These are phyloP conservation scores for Lacerta bilineata DNA, from an alignment of 2,797 vertebrate species.

Conservation along the genomic window DNA sequence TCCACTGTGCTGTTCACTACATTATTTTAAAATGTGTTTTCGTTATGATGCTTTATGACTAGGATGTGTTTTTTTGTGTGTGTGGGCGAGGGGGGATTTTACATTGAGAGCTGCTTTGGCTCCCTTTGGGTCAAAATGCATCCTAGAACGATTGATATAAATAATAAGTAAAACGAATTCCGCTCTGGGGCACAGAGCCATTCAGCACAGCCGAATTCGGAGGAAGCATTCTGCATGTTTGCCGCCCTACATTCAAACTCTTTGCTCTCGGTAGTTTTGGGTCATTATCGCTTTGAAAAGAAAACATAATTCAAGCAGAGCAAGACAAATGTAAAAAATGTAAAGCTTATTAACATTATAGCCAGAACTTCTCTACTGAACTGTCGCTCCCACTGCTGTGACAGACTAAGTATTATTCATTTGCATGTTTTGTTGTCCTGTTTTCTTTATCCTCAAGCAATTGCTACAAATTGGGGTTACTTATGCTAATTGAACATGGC, in stretches of 20 bases:
- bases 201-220: neutral
- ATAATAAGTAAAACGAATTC: neutral
- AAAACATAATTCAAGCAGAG: neutral
- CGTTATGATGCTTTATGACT: neutral
- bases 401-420: slow-evolving; percentile 15
- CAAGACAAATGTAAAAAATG: slow-evolving; percentile 4
- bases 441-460: slow-evolving; percentile 34
- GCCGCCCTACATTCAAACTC: neutral
- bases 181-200: too few species aligned
- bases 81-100: neutral
- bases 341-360: slow-evolving; percentile 26
- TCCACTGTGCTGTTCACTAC: neutral
- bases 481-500: slow-evolving; percentile 54
- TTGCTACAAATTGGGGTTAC: slow-evolving; percentile 58
- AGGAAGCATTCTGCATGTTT: neutral
- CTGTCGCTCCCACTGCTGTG: slow-evolving; percentile 9
- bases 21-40: neutral
- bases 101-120: neutral
- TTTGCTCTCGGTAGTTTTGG: fast-evolving
- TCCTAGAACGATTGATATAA: neutral
- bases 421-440: neutral
- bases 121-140: neutral
- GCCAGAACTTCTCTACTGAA: neutral
- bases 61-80: neutral
- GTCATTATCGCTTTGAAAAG: slow-evolving; percentile 9